Evolutionary conservation across 2,797 vertebrate genomes (phyloP).

Genomic region (Cetoscarus ocellatus): DNA sequence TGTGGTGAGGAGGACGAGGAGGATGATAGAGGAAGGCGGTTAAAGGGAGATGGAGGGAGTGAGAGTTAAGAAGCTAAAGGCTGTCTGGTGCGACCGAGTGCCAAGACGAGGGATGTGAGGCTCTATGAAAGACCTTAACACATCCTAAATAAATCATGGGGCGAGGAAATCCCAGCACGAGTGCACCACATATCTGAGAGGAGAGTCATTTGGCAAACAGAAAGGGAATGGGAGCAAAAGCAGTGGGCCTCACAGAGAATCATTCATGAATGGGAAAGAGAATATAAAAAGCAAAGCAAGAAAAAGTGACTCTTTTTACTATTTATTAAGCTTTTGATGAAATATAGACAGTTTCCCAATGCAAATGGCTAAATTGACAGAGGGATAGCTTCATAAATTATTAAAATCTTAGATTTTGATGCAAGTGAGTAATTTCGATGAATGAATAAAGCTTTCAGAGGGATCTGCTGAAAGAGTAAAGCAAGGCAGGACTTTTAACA

Average conservation of each 20-base stretch:
- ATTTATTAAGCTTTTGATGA: constrained; percentile 28
- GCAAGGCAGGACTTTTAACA: neutral
- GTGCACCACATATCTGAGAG: constrained; percentile 68
- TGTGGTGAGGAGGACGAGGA: constrained; percentile 28
- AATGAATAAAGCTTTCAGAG: constrained; percentile 16
- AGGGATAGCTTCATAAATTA: constrained; percentile 24
- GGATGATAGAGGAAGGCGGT: constrained; percentile 1
- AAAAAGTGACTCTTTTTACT: neutral
- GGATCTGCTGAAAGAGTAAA: neutral
- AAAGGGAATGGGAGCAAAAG: constrained; percentile 56
- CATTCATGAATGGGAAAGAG: constrained; percentile 35
- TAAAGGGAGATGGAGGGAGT: constrained; percentile 44
- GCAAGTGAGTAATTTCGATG: constrained; percentile 7
- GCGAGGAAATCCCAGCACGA: constrained; percentile 69
- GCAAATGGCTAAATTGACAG: constrained; percentile 12
- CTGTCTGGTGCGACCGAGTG: constrained; percentile 51
- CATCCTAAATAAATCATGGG: constrained; percentile 80
- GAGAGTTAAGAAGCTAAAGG: constrained; percentile 66
- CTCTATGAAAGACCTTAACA: constrained; percentile 65
- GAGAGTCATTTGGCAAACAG: constrained; percentile 37
- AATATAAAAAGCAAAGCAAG: neutral
- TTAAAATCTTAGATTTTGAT: constrained; percentile 21
- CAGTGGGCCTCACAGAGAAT: constrained; percentile 43
- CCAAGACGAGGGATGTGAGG: constrained; percentile 47
- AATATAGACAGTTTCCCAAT: constrained; percentile 16